phyloP scores from a whole-genome alignment of 2,888 invertebrate genomes.

The Phytoseiulus persimilis region DNA sequence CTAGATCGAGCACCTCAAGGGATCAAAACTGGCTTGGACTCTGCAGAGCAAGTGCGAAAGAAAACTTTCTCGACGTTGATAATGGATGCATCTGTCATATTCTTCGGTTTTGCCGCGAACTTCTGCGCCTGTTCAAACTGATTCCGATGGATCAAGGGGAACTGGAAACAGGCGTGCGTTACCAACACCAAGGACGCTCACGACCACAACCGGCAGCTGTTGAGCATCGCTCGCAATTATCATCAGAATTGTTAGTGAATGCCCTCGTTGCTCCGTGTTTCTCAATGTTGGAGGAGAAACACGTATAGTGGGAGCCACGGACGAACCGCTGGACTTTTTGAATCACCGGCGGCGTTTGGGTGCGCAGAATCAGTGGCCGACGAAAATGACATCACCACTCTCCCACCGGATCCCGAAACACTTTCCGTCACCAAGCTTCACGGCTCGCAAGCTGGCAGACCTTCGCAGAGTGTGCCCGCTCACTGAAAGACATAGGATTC shows the following conservation, averaged over 20 bases:
- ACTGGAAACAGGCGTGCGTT: not conserved
- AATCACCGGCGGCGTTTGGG: not conserved
- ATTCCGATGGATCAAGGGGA: not conserved
- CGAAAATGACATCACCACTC: not conserved
- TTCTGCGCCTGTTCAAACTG: not conserved
- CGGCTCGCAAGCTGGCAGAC: not conserved
- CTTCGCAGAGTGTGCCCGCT: not conserved
- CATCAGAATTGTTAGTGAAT: not conserved
- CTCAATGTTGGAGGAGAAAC: not conserved
- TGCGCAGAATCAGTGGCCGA: not conserved
- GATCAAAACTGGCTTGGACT: too few relatives aligned
- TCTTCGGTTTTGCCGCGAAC: not conserved
- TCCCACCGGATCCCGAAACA: not conserved
- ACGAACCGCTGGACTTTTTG: not conserved
- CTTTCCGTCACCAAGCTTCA: not conserved
- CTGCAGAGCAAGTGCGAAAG: not conserved
- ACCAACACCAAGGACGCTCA: not conserved
- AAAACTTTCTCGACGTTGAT: not conserved
- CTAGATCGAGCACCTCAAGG: not conserved
- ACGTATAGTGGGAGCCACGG: not conserved
- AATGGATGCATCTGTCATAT: not conserved
- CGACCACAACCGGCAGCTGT: not conserved
- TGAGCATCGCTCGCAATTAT: not conserved
- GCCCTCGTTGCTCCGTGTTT: not conserved
- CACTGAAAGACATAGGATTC: not conserved